phyloP scores from a whole-genome alignment of 1,140 invertebrate genomes.

The Drosophila murphyi region DNA sequence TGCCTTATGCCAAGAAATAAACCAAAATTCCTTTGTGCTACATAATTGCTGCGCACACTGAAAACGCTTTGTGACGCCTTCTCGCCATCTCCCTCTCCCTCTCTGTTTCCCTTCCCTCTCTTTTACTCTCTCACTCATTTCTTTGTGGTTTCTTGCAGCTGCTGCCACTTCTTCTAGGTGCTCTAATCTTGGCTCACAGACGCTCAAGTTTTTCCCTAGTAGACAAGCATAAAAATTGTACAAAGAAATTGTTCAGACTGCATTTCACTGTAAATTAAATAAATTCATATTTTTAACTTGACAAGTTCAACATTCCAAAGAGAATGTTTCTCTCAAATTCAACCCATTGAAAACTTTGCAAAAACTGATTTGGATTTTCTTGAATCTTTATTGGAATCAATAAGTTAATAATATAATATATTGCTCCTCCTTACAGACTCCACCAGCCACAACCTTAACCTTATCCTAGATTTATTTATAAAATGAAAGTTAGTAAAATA shows the following conservation, averaged over 20 bases:
- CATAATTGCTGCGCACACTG: slow-evolving; percentile 67
- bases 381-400: too few species aligned
- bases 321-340: not conserved
- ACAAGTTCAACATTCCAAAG: not conserved
- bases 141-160: slow-evolving; percentile 31
- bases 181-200: slow-evolving; percentile 62
- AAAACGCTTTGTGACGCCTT: slow-evolving; percentile 47
- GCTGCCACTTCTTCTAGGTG: slow-evolving; percentile 53
- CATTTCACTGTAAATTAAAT: not conserved
- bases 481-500: too few species aligned
- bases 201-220: slow-evolving; percentile 13
- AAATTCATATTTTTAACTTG: not conserved
- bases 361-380: not conserved
- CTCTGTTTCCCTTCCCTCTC: not conserved
- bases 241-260: slow-evolving; percentile 8
- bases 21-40: slow-evolving; percentile 67
- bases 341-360: not conserved
- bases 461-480: too few species aligned
- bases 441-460: too few species aligned
- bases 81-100: not conserved
- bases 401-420: too few species aligned
- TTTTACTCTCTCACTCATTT: not conserved
- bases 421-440: too few species aligned
- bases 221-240: not conserved
- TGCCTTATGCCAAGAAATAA: slow-evolving; percentile 51